Evolutionary conservation across 2,797 vertebrate genomes (phyloP).

Genomic region (Sylvia borin): DNA sequence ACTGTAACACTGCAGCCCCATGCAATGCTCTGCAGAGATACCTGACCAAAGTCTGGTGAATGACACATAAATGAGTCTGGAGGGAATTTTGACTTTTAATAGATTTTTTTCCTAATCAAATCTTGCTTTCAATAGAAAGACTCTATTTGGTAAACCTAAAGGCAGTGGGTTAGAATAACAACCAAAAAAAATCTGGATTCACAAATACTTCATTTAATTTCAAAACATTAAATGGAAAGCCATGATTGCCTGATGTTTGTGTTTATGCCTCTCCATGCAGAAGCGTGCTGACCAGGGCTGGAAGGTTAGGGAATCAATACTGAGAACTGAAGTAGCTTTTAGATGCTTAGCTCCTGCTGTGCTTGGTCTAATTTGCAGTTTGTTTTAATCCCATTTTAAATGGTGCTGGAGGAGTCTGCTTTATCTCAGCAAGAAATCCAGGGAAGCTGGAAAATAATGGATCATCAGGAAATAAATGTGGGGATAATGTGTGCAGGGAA

Average conservation of each 20-base stretch:
- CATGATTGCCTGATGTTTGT: not conserved
- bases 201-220: not conserved
- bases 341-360: conserved; percentile 50
- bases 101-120: not conserved
- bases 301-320: conserved; percentile 51
- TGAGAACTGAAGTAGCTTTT: conserved; percentile 62
- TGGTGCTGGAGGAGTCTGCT: conserved; percentile 12
- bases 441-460: conserved; percentile 26
- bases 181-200: not conserved
- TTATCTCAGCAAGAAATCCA: conserved; percentile 10
- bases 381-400: conserved; percentile 48
- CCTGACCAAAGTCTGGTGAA: not conserved
- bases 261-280: conserved; percentile 3
- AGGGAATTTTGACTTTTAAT: not conserved
- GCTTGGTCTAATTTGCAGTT: conserved; percentile 52
- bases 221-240: not conserved
- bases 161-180: not conserved
- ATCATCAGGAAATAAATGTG: conserved; percentile 22
- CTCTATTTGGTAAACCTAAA: not conserved
- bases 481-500: not conserved
- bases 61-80: not conserved
- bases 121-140: not conserved
- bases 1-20: not conserved
- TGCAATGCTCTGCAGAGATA: not conserved
- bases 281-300: not conserved